A percentile compares a stretch with the other conserved stretches of the same genome.
Evolutionary conservation across 1,140 invertebrate species (phyloP).

Genomic region (Propsilocerus akamusi): DNA sequence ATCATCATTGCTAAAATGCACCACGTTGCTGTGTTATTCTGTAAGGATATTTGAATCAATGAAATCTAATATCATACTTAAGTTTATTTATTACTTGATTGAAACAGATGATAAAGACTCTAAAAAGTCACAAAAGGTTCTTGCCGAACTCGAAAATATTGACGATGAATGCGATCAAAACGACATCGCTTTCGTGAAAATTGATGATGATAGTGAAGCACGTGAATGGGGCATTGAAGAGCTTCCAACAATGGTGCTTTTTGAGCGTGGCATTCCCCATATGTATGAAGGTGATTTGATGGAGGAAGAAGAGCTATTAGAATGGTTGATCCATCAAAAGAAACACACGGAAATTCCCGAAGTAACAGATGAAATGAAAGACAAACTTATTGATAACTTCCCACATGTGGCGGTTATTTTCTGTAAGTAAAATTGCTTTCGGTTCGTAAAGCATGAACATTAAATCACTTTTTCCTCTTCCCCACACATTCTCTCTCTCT

Average conservation of each 20-base stretch:
- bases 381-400: conserved; percentile 66
- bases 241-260: conserved; percentile 65
- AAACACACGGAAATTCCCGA: conserved; percentile 80
- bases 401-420: conserved; percentile 69
- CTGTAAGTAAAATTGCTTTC: conserved; percentile 37
- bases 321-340: conserved; percentile 78
- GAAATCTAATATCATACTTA: conserved; percentile 5
- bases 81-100: conserved; percentile 6
- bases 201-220: conserved; percentile 71
- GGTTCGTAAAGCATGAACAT: background rate
- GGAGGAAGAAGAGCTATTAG: conserved; percentile 76
- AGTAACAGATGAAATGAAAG: conserved; percentile 86
- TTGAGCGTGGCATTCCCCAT: conserved; percentile 73
- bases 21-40: conserved; percentile 74
- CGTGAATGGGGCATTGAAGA: conserved; percentile 75
- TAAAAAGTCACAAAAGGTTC: conserved; percentile 73
- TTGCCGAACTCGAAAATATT: conserved; percentile 79
- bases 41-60: conserved; percentile 37
- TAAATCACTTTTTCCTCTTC: background rate
- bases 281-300: conserved; percentile 80
- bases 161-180: conserved; percentile 87
- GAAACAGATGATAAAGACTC: conserved; percentile 75
- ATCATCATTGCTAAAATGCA: conserved; percentile 76
- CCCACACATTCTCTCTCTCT: background rate
- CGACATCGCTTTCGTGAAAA: conserved; percentile 85